phyloP scores from a whole-genome alignment of 1,140 invertebrate genomes.

The Pristionchus pacificus region DNA sequence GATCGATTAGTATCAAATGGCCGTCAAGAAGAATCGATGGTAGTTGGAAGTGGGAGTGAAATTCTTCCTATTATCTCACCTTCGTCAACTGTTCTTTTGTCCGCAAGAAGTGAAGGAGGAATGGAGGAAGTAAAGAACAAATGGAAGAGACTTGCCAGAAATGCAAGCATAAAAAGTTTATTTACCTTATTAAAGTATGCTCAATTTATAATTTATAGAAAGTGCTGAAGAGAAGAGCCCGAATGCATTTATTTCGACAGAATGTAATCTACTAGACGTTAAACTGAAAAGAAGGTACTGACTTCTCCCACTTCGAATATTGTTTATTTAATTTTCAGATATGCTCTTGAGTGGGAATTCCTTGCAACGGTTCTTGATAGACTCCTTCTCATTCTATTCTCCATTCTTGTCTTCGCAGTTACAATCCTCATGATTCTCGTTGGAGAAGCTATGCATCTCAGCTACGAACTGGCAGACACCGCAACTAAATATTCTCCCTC shows the following conservation, averaged over 20 bases:
- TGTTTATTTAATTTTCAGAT: too few relatives aligned
- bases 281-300: slow-evolving; percentile 32
- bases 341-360: slow-evolving; percentile 57
- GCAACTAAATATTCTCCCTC: slow-evolving; percentile 1
- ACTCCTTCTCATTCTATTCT: slow-evolving; percentile 52
- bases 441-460: slow-evolving; percentile 55
- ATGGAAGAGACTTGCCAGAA: slow-evolving; percentile 41
- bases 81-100: neutral
- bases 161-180: slow-evolving; percentile 45
- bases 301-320: too few relatives aligned
- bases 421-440: slow-evolving; percentile 52
- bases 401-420: slow-evolving; percentile 45
- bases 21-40: neutral
- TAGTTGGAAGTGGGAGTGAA: slow-evolving; percentile 10
- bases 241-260: neutral
- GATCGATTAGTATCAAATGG: too few relatives aligned
- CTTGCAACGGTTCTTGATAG: slow-evolving; percentile 54
- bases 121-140: slow-evolving; percentile 35
- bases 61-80: too few relatives aligned
- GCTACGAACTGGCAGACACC: slow-evolving; percentile 36
- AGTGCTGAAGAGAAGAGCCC: slow-evolving; percentile 43
- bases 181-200: slow-evolving; percentile 6
- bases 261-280: slow-evolving; percentile 27
- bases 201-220: slow-evolving; percentile 14
- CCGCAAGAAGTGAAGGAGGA: slow-evolving; percentile 9